Percentiles rank a stretch among this genome's conserved stretches.
Conservation (phyloP, 2,888 invertebrate genomes). For the Drosophila aldrichi region DNA sequence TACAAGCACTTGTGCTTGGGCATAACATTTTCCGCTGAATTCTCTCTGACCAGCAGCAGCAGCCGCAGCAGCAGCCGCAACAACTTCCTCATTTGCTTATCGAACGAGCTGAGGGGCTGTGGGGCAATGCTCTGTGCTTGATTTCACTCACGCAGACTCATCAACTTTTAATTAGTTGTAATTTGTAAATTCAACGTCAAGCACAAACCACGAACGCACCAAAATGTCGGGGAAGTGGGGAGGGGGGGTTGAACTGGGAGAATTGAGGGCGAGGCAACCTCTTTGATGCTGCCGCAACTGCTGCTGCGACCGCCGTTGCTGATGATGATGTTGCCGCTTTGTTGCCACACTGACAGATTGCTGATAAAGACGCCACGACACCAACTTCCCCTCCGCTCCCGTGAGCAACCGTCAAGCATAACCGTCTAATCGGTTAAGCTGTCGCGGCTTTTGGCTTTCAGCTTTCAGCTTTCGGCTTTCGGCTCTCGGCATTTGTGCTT, state of each 20-base stretch:
- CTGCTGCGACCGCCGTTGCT: conserved; percentile 29
- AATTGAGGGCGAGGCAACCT: conserved; percentile 1
- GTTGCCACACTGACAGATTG: conserved; percentile 73
- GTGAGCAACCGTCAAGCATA: conserved; percentile 11
- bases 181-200: conserved; percentile 82
- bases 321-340: conserved; percentile 53
- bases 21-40: conserved; percentile 58
- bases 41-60: conserved; percentile 30
- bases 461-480: conserved; percentile 23
- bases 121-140: conserved; percentile 55
- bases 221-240: background rate
- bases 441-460: conserved; percentile 33
- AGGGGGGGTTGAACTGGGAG: background rate
- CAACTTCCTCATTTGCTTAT: conserved; percentile 71
- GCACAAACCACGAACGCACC: conserved; percentile 50
- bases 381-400: background rate
- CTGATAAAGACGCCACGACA: conserved; percentile 58
- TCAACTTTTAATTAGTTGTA: conserved; percentile 84
- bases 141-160: conserved; percentile 81
- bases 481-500: conserved; percentile 26
- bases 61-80: conserved; percentile 11
- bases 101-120: conserved; percentile 16
- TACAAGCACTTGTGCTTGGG: conserved; percentile 21
- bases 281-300: conserved; percentile 50
- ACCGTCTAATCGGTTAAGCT: conserved; percentile 53